A percentile compares a stretch with the other conserved stretches of the same genome.
These are phyloP conservation scores for Ciconia stormi DNA, from an alignment of 2,113 vertebrate species.

Conservation along the genomic window DNA sequence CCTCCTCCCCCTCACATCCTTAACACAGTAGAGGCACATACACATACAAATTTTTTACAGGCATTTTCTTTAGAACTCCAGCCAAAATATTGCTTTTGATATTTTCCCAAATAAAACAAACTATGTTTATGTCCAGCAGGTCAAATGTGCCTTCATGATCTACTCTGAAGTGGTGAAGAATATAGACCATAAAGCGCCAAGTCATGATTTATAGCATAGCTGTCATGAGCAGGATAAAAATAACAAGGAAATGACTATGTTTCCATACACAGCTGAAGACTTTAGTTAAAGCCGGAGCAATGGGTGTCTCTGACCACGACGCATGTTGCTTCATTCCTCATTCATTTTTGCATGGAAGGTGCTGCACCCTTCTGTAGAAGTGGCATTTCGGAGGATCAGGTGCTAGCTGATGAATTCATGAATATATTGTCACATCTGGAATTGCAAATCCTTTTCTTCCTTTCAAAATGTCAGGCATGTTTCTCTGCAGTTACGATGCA, in stretches of 20 bases:
- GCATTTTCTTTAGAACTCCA: not conserved
- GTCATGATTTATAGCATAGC: not conserved
- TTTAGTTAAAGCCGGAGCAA: not conserved
- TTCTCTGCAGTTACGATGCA: not conserved
- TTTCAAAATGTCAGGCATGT: not conserved
- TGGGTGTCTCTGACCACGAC: not conserved
- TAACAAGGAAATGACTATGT: not conserved
- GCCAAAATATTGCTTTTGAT: not conserved
- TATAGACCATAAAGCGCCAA: not conserved
- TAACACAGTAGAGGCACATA: not conserved
- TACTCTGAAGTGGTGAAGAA: not conserved
- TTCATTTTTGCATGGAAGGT: not conserved
- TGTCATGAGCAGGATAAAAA: not conserved
- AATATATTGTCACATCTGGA: not conserved
- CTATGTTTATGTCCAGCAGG: not conserved
- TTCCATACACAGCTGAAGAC: not conserved
- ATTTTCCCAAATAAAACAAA: not conserved
- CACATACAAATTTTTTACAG: not conserved
- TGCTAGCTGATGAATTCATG: not conserved
- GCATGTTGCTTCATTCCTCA: not conserved
- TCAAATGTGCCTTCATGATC: not conserved
- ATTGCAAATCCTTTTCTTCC: not conserved
- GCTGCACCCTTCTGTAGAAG: not conserved
- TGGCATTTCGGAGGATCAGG: not conserved
- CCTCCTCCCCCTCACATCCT: not conserved